phyloP scores from a whole-genome alignment of 2,888 invertebrate genomes.

The Agrochola macilenta region DNA sequence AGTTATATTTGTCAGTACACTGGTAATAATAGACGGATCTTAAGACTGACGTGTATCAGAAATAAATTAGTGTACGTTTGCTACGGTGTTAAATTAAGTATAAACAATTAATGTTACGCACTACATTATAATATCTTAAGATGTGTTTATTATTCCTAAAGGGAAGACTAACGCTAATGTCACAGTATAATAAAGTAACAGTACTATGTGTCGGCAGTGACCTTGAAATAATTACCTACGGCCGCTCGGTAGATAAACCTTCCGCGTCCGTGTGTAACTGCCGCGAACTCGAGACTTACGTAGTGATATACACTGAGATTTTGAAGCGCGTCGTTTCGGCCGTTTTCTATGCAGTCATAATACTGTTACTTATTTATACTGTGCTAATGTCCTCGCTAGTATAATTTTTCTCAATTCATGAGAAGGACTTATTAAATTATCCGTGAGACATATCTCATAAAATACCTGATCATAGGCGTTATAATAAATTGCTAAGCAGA shows the following conservation, averaged over 20 bases:
- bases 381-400: slow-evolving; percentile 56
- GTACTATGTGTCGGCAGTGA: too few species aligned
- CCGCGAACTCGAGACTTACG: too few species aligned
- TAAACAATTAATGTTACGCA: slow-evolving; percentile 60
- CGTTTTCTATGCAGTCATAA: too few species aligned
- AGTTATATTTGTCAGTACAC: slow-evolving; percentile 66
- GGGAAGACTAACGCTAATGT: slow-evolving; percentile 50
- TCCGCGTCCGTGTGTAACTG: too few species aligned
- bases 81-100: slow-evolving; percentile 68
- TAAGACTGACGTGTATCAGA: slow-evolving; percentile 80
- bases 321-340: too few species aligned
- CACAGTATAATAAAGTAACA: too few species aligned
- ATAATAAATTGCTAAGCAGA: slow-evolving; percentile 76
- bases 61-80: slow-evolving; percentile 71
- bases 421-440: slow-evolving; percentile 48
- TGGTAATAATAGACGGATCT: slow-evolving; percentile 87
- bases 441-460: slow-evolving; percentile 65
- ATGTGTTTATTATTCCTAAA: slow-evolving; percentile 84
- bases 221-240: too few species aligned
- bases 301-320: too few species aligned
- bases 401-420: slow-evolving; percentile 48
- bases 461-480: slow-evolving; percentile 55
- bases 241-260: too few species aligned
- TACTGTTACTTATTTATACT: too few species aligned
- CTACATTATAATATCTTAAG: slow-evolving; percentile 77